These are phyloP conservation scores for Trachelipus rathkii DNA, from an alignment of 1,140 invertebrate genomes.

Conservation along the genomic window DNA sequence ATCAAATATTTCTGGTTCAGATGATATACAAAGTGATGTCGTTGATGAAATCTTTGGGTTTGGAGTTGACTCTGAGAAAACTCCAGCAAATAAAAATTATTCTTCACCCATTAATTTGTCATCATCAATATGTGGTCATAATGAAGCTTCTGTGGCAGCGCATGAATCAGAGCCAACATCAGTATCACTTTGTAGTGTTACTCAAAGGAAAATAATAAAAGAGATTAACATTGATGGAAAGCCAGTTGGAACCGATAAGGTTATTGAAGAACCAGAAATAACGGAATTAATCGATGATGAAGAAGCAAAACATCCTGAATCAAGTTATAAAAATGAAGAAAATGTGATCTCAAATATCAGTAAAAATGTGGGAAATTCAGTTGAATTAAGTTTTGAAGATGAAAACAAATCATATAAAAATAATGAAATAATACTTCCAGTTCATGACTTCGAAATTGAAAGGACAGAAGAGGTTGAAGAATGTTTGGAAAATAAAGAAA, in stretches of 20 bases:
- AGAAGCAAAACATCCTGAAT: neutral
- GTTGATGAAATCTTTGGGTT: constrained; percentile 3
- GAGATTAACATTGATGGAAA: constrained; percentile 32
- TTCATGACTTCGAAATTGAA: too few relatives aligned
- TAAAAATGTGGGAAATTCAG: too few relatives aligned
- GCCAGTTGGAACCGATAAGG: constrained; percentile 32
- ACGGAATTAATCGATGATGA: constrained; percentile 19
- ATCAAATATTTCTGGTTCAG: too few relatives aligned
- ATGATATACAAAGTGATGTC: too few relatives aligned
- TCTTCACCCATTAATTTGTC: too few relatives aligned
- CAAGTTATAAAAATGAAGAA: too few relatives aligned
- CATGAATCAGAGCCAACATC: constrained; percentile 14
- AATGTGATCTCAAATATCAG: too few relatives aligned
- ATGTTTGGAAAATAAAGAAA: too few relatives aligned
- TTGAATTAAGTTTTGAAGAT: too few relatives aligned
- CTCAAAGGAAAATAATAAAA: constrained; percentile 26
- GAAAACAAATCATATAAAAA: too few relatives aligned
- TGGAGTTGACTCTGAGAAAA: neutral
- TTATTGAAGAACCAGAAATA: constrained; percentile 28
- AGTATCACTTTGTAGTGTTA: constrained; percentile 17
- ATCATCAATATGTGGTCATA: neutral
- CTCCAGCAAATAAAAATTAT: neutral
- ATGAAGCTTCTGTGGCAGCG: constrained; percentile 4
- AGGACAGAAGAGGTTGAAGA: too few relatives aligned
- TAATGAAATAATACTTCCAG: too few relatives aligned